A percentile compares a stretch with the other conserved stretches of the same genome.
Conservation (phyloP, 2,888 invertebrate species). For the Scaptomyza tumidula region DNA sequence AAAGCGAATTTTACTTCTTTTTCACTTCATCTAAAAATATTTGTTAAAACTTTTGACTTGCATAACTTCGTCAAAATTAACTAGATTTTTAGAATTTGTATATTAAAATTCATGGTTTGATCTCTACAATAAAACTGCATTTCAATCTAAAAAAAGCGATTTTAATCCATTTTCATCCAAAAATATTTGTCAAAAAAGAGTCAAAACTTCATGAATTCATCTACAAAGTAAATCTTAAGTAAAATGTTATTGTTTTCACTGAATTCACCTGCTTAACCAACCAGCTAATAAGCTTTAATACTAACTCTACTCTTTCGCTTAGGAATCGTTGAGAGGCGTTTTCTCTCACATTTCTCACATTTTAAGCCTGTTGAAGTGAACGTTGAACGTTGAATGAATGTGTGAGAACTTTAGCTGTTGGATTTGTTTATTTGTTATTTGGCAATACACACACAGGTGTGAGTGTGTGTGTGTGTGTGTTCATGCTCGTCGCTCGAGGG, state of each 20-base stretch:
- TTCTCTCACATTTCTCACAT: slow-evolving; percentile 27
- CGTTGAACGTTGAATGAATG: slow-evolving; percentile 40
- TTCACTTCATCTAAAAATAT: too few species aligned
- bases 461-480: not conserved
- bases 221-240: too few species aligned
- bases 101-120: not conserved
- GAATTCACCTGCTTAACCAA: not conserved
- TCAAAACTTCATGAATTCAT: too few species aligned
- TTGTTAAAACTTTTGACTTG: not conserved
- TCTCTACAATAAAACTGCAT: not conserved
- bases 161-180: too few species aligned
- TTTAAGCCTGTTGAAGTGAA: slow-evolving; percentile 44
- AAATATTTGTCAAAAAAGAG: too few species aligned
- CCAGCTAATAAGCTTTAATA: slow-evolving; percentile 16
- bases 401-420: slow-evolving; percentile 34
- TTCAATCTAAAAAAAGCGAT: not conserved
- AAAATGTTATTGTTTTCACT: too few species aligned
- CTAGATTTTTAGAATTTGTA: not conserved
- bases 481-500: slow-evolving; percentile 23
- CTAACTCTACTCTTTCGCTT: not conserved
- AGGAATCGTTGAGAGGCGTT: slow-evolving; percentile 29
- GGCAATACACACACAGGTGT: slow-evolving; percentile 8
- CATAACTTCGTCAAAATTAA: not conserved
- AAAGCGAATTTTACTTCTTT: too few species aligned
- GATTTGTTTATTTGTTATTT: slow-evolving; percentile 63